phyloP scores from a whole-genome alignment of 2,797 vertebrate species.

The Chelon auratus region DNA sequence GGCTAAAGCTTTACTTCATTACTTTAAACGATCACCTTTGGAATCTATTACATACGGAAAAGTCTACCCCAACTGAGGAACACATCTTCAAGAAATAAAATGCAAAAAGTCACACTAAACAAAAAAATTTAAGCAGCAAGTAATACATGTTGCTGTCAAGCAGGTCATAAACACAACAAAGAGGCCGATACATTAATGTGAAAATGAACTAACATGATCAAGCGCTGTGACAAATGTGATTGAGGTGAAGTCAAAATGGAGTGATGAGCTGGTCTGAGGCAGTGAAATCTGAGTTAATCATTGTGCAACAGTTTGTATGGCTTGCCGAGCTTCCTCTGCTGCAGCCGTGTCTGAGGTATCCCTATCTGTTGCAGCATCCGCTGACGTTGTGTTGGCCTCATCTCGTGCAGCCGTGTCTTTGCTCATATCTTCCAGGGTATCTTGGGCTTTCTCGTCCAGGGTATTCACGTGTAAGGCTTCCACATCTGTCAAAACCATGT shows the following conservation, averaged over 20 bases:
- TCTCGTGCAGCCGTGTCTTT: conserved; percentile 27
- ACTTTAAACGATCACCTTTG: conserved; percentile 65
- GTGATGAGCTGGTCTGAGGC: conserved; percentile 60
- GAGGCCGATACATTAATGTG: conserved; percentile 79
- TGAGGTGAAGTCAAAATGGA: conserved; percentile 84
- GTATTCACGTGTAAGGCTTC: conserved; percentile 23
- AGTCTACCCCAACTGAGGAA: conserved; percentile 59
- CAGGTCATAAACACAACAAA: conserved; percentile 76
- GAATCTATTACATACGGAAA: conserved; percentile 67
- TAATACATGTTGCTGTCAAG: conserved; percentile 85
- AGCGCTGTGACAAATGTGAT: conserved; percentile 86
- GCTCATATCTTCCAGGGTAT: conserved; percentile 20
- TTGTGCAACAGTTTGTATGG: conserved; percentile 80
- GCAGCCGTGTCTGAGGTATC: conserved; percentile 61
- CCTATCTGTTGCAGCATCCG: conserved; percentile 33
- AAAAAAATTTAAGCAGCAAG: conserved; percentile 85
- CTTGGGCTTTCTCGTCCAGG: conserved; percentile 23
- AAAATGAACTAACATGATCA: conserved; percentile 83
- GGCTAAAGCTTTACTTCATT: conserved; percentile 59
- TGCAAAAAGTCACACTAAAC: conserved; percentile 42
- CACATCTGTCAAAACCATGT: conserved; percentile 29
- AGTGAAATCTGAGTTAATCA: conserved; percentile 57
- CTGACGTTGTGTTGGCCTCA: conserved; percentile 18
- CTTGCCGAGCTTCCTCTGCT: conserved; percentile 72
- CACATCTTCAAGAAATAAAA: conserved; percentile 56